Evolutionary conservation across 2,888 invertebrate genomes (phyloP), one percentile per base, ranked within the genome.

Genomic region (Uloborus plumipes): DNA sequence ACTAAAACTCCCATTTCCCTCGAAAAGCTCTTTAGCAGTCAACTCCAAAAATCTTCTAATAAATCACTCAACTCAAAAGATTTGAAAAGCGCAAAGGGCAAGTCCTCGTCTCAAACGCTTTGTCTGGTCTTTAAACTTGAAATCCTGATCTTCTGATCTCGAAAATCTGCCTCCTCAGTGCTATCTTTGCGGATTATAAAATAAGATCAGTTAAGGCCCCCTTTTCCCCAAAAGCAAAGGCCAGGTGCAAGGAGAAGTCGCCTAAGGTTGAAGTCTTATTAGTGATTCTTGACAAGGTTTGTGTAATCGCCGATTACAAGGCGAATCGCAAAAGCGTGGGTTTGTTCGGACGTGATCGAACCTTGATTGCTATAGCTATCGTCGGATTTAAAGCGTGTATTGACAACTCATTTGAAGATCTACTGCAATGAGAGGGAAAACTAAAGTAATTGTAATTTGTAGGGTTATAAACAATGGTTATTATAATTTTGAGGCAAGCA

Each of bases 21-120:
- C 50, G 61, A 55, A 18, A n/a, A 65, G 65, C 39, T 49, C 16
- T 49, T 65, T 65, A 65, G 26, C 49, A 80, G 66, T 61, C 72
- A 72, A 51, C 66, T 72, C 53, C 51, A 11, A 31, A 55, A 73
- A 72, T 80, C 73, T 66, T 80, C 79, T 73, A 61, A 80, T 73
- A 73, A 80, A 73, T 80, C 79, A 69, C 67, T 14, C 13, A 22
- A 69, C 67, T 14, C 13, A 22, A 64, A 39, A 22, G 64, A 39
- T 39, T 39, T 39, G 39, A 39, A 39, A 39, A 39, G 39, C 39
- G 39, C 39, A 39, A 39, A 39, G 39, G 39, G 39, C 39, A 39
- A 39, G 39, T 39, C 39, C 39, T 39, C 7, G 39, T 39, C 39
- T 39, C 39, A 39, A 39, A 39, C 39, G 39, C 39, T 39, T 39